A percentile compares a stretch with the other conserved stretches of the same genome.
Evolutionary conservation across 2,797 vertebrate genomes (phyloP).

Genomic region (Thunnus albacares): DNA sequence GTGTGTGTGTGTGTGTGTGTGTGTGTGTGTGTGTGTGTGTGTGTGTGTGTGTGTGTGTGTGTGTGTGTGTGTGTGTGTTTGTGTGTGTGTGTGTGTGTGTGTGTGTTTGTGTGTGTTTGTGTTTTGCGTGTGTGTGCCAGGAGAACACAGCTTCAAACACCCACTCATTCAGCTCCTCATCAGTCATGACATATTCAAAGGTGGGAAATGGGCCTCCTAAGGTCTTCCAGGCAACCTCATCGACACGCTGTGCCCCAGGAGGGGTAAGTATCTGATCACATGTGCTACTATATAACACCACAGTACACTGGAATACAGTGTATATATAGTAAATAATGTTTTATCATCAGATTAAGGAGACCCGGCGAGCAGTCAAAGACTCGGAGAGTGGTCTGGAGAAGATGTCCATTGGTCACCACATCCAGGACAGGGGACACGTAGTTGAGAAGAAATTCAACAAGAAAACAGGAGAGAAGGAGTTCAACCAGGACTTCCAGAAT

Average conservation of each 20-base stretch:
- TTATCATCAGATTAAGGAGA: slow-evolving; percentile 91
- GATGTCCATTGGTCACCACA: slow-evolving; percentile 95
- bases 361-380: slow-evolving; percentile 89
- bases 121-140: slow-evolving; percentile 73
- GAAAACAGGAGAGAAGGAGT: slow-evolving; percentile 92
- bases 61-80: slow-evolving; percentile 17
- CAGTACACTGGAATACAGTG: slow-evolving; percentile 12
- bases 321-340: background rate
- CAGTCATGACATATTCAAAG: slow-evolving; percentile 94
- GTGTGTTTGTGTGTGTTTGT: slow-evolving; percentile 10
- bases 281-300: slow-evolving; percentile 17
- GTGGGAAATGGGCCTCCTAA: slow-evolving; percentile 92
- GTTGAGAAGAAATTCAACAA: slow-evolving; percentile 91
- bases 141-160: slow-evolving; percentile 84
- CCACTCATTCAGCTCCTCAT: slow-evolving; percentile 94
- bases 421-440: slow-evolving; percentile 92
- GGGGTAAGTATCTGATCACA: slow-evolving; percentile 87
- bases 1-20: slow-evolving; percentile 21
- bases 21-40: slow-evolving; percentile 10
- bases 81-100: slow-evolving; percentile 11
- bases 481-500: slow-evolving; percentile 96
- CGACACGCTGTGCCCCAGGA: slow-evolving; percentile 91
- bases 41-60: slow-evolving; percentile 17
- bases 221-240: slow-evolving; percentile 91
- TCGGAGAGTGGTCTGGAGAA: slow-evolving; percentile 94